phyloP scores from a whole-genome alignment of 2,113 vertebrate genomes.

The Meleagris gallopavo region DNA sequence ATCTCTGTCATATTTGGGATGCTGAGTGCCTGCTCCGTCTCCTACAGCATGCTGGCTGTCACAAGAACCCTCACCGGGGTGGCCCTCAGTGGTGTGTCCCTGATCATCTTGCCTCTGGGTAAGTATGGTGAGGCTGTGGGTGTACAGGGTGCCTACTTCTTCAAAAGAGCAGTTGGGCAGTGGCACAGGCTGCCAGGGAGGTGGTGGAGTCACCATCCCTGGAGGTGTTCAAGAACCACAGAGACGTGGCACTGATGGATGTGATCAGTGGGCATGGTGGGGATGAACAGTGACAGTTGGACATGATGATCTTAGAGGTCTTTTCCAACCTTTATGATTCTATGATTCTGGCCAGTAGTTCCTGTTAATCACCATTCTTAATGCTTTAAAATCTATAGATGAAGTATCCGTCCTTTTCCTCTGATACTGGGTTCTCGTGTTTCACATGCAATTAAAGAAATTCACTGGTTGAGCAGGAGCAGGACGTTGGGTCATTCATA shows the following conservation, averaged over 20 bases:
- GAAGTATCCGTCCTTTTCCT: not conserved
- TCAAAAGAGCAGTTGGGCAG: too few relatives aligned
- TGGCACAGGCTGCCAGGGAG: too few relatives aligned
- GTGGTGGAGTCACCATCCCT: too few relatives aligned
- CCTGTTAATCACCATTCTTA: not conserved
- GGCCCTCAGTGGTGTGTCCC: conserved; percentile 82
- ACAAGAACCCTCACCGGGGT: conserved; percentile 78
- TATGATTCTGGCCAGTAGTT: not conserved
- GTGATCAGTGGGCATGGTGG: too few relatives aligned
- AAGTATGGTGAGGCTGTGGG: not conserved
- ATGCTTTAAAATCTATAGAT: not conserved
- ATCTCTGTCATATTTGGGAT: not conserved
- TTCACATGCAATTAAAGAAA: not conserved
- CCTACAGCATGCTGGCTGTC: conserved; percentile 83
- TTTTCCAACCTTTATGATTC: too few relatives aligned
- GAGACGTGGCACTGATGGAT: too few relatives aligned
- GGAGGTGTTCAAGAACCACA: too few relatives aligned
- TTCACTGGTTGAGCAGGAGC: too few relatives aligned
- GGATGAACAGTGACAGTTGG: too few relatives aligned
- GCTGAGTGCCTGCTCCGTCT: conserved; percentile 75
- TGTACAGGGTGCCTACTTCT: too few relatives aligned
- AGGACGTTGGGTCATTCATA: accelerated
- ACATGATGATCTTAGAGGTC: too few relatives aligned
- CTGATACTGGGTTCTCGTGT: not conserved
- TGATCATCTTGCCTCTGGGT: conserved; percentile 83